Evolutionary conservation across 2,888 invertebrate species (phyloP), one percentile per base, ranked within the genome.

Genomic region (Drosophila eohydei): DNA sequence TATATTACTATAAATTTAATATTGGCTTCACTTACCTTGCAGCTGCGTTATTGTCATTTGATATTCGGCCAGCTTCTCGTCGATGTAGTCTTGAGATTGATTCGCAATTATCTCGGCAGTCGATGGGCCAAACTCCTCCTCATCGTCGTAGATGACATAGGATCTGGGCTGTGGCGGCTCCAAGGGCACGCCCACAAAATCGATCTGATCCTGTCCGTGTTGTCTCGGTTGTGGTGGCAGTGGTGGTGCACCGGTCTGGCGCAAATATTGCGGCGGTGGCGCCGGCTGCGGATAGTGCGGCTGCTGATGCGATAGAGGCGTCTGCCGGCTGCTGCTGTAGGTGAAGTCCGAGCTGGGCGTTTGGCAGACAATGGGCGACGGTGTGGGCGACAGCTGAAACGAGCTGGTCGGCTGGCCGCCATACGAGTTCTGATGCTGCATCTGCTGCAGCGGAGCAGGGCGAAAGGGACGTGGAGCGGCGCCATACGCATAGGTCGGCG

Each of bases 51-150:
- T 98, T 38, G 98, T 98, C 76, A 97, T 96, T 93, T 98, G 97
- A 93, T 98, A 98, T 94, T 98, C 97, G 58, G 97, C 97, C 89
- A 98, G 94, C 93, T 97, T 97, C 93, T 98, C 98, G 92, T 98
- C 98, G 78, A 98, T 95, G 93, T 98, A 98, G 93, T 98, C 98
- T 94, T 98, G 98, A 70, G 97, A 97, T 93, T 98, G 98, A 92
- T 96, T 96, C 74, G 97, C 97, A 88, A 98, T 97, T 87, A 97
- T 97, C 93, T 97, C 97, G 52, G 97, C 97, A 21, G 97, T 97
- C 69, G 97, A 96, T 11, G 96, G 97, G 50, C 97, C 97, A 81
- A 95, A 94, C 78, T 96, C 95, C 91, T 96, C 96, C 65, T 96
- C 96, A 56, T 95, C 95, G 89, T 95, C 95, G 88, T 92, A 92